Percentiles rank a stretch among this genome's conserved stretches.
These are phyloP conservation scores for Agraylea sexmaculata DNA, from an alignment of 1,140 invertebrate species.

Conservation along the genomic window DNA sequence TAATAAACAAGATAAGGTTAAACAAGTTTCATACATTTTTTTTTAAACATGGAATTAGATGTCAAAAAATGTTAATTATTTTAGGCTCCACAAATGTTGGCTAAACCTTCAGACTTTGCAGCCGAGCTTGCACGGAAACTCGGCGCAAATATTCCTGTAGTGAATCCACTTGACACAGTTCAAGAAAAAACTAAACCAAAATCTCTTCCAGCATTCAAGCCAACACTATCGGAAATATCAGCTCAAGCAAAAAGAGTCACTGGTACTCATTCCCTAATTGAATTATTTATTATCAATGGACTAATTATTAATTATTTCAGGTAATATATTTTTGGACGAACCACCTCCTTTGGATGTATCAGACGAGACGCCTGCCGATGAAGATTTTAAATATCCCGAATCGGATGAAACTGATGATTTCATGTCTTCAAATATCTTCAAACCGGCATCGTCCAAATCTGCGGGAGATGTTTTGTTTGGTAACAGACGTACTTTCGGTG, in stretches of 20 bases:
- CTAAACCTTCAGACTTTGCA: conserved; percentile 39
- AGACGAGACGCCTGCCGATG: conserved; percentile 3
- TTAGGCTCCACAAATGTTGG: conserved; percentile 10
- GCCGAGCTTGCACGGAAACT: conserved; percentile 48
- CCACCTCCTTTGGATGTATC: conserved; percentile 34
- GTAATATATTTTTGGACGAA: conserved; percentile 38
- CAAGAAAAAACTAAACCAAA: too few relatives aligned
- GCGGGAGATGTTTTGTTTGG: conserved; percentile 8
- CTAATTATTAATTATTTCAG: too few relatives aligned
- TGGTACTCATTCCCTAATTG: too few relatives aligned
- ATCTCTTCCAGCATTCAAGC: too few relatives aligned
- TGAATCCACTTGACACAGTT: too few relatives aligned
- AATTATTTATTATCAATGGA: too few relatives aligned
- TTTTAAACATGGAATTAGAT: too few relatives aligned
- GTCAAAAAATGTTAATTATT: too few relatives aligned
- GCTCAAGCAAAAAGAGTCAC: conserved; percentile 19
- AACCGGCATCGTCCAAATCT: conserved; percentile 4
- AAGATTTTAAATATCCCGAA: conserved; percentile 21
- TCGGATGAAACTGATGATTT: conserved; percentile 21
- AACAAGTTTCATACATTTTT: too few relatives aligned
- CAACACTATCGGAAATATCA: too few relatives aligned
- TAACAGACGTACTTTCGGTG: conserved; percentile 11
- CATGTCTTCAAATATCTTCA: conserved; percentile 2
- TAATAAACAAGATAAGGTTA: too few relatives aligned
- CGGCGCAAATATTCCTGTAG: conserved; percentile 38